These are phyloP conservation scores for Pampusana beccarii DNA, from an alignment of 2,113 vertebrate species.

Conservation along the genomic window DNA sequence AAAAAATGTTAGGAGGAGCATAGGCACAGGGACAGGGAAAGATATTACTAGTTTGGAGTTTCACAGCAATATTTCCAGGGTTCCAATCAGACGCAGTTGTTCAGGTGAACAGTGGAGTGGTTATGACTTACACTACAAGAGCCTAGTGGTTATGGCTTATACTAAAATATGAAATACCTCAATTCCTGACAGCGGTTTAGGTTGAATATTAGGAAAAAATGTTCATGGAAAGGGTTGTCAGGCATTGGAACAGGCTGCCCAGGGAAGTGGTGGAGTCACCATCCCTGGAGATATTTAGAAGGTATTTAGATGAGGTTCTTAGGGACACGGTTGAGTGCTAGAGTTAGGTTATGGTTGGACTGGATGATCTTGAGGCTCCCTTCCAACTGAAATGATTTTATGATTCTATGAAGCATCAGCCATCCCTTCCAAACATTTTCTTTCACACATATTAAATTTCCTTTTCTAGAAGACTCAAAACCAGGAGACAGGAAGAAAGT, in stretches of 20 bases:
- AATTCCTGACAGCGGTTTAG: fast-evolving
- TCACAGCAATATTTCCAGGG: not conserved
- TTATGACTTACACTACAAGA: not conserved
- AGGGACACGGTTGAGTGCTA: too few species aligned
- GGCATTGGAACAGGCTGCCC: too few species aligned
- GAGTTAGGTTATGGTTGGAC: too few species aligned
- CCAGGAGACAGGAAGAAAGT: not conserved
- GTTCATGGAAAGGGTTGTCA: too few species aligned
- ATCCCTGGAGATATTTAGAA: too few species aligned
- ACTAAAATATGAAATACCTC: not conserved
- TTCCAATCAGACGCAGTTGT: not conserved
- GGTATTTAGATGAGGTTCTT: too few species aligned
- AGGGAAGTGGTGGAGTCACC: too few species aligned
- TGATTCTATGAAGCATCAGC: not conserved
- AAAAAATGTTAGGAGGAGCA: not conserved
- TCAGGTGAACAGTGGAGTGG: not conserved
- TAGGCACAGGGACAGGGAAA: not conserved
- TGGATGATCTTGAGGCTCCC: too few species aligned
- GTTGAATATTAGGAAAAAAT: too few species aligned
- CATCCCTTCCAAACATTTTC: not conserved
- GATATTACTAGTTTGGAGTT: not conserved
- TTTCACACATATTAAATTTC: not conserved
- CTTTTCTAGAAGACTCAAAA: not conserved
- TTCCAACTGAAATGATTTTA: too few species aligned
- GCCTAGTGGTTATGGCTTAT: not conserved